phyloP scores from a whole-genome alignment of 2,797 vertebrate species.

The Loris lydekkerianus region DNA sequence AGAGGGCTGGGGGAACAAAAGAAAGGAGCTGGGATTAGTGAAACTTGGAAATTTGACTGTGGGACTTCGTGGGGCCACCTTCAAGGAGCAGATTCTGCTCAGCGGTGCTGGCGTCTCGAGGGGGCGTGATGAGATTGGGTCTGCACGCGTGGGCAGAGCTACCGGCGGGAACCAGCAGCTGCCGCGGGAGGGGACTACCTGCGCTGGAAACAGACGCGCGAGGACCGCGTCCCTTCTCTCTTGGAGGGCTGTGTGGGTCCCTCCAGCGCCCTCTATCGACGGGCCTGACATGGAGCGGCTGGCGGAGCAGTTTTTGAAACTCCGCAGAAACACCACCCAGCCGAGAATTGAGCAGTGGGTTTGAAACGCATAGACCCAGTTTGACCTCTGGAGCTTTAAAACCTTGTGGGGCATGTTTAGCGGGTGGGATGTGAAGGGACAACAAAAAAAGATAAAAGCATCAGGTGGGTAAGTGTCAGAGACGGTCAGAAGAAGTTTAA shows the following conservation, averaged over 20 bases:
- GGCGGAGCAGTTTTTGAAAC: not conserved
- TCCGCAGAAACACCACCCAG: fast-evolving
- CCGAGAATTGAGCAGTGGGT: fast-evolving
- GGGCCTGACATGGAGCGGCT: not conserved
- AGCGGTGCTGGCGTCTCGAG: not conserved
- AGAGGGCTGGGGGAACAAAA: not conserved
- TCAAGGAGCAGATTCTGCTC: not conserved
- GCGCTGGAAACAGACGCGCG: fast-evolving
- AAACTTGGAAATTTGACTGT: not conserved
- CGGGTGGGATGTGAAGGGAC: not conserved
- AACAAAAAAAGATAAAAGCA: not conserved
- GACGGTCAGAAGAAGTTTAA: not conserved
- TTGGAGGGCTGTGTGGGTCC: not conserved
- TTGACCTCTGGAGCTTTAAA: not conserved
- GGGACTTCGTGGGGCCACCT: not conserved
- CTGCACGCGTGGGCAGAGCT: not conserved
- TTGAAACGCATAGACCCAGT: not conserved
- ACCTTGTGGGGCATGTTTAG: not conserved
- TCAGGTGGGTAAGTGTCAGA: not conserved
- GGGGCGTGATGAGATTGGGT: not conserved
- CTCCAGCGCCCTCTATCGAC: not conserved
- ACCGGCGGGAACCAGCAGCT: not conserved
- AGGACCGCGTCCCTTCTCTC: not conserved
- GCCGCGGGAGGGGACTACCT: fast-evolving
- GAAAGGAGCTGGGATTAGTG: not conserved